Evolutionary conservation across 2,888 invertebrate genomes (phyloP).

Genomic region (Epiblema foenella): DNA sequence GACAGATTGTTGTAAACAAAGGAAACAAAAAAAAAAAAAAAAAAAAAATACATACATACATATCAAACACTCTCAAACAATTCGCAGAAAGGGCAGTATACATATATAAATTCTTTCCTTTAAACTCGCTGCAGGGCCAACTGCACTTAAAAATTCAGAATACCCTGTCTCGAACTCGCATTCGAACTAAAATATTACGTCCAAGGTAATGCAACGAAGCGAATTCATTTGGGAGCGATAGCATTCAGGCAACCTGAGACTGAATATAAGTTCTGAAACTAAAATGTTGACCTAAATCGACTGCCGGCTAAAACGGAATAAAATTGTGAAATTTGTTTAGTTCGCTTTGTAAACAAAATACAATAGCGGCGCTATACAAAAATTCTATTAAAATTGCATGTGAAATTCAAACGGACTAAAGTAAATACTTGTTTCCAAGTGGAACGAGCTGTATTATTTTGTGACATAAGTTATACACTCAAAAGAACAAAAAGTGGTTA

Average conservation of each 20-base stretch:
- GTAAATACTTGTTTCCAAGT: not conserved
- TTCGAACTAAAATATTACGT: constrained; percentile 19
- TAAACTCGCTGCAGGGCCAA: constrained; percentile 2
- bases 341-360: not conserved
- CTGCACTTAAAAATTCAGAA: constrained; percentile 21
- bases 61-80: not conserved
- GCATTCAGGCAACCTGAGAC: constrained; percentile 5
- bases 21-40: no score
- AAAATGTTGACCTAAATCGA: not conserved
- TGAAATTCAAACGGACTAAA: not conserved
- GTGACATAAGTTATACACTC: no score
- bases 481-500: no score
- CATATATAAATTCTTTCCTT: not conserved
- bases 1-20: no score
- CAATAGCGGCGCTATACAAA: not conserved
- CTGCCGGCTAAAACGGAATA: not conserved
- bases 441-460: not conserved
- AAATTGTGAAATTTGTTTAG: not conserved
- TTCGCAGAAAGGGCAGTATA: not conserved
- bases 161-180: not conserved
- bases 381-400: not conserved
- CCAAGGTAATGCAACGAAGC: constrained; percentile 1
- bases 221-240: constrained; percentile 14
- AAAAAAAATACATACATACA: no score
- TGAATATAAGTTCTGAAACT: constrained; percentile 2